A percentile compares a stretch with the other conserved stretches of the same genome.
phyloP scores from a whole-genome alignment of 2,888 invertebrate species.

The Cheilosia pagana region DNA sequence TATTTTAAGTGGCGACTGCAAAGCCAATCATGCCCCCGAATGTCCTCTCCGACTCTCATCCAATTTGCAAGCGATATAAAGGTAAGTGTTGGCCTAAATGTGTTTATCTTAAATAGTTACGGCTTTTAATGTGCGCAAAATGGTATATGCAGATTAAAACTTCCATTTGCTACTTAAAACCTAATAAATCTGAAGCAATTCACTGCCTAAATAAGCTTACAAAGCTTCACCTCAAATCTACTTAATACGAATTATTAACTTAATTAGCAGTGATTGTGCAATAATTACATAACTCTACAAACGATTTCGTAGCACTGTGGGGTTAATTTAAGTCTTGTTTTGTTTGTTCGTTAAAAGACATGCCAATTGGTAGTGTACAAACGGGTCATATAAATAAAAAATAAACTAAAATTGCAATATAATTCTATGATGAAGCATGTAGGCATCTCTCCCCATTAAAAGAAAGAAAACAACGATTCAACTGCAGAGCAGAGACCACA shows the following conservation, averaged over 20 bases:
- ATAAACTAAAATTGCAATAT: conserved; percentile 59
- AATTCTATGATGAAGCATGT: conserved; percentile 32
- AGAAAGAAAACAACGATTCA: conserved; percentile 28
- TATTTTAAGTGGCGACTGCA: too few species aligned
- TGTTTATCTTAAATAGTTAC: too few species aligned
- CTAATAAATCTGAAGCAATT: neutral
- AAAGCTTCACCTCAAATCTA: neutral
- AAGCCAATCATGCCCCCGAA: too few species aligned
- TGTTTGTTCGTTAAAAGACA: conserved; percentile 16
- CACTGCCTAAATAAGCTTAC: neutral
- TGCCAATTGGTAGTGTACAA: conserved; percentile 58
- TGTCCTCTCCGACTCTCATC: too few species aligned
- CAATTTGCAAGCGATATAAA: too few species aligned
- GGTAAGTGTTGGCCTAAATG: too few species aligned
- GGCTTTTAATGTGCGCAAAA: too few species aligned
- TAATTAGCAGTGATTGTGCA: conserved; percentile 14
- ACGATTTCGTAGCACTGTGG: conserved; percentile 30
- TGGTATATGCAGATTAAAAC: too few species aligned
- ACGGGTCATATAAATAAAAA: conserved; percentile 10
- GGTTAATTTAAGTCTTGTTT: conserved; percentile 32
- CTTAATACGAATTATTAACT: conserved; percentile 28
- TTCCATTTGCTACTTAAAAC: neutral
- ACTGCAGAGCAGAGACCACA: conserved; percentile 11
- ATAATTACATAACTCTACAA: conserved; percentile 50
- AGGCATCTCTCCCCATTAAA: conserved; percentile 5